Evolutionary conservation across 2,797 vertebrate genomes (phyloP), one percentile per base, ranked within the genome.

Genomic region (Mormyrus proboscirostris): DNA sequence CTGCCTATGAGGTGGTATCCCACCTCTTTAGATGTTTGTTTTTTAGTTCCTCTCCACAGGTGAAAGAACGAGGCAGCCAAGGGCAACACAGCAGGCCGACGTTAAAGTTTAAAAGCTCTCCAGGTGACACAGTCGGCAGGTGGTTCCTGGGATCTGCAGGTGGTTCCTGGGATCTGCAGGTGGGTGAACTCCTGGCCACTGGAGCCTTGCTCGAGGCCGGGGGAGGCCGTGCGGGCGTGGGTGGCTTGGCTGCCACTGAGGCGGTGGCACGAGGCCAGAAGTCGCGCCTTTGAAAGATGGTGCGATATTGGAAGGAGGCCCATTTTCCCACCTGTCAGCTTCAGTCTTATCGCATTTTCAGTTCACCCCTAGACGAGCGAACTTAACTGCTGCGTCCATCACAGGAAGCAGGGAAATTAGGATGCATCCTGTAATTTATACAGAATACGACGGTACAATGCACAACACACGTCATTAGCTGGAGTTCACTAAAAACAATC

Each of bases 41-140:
- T 85, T 85, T 85, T 22, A 44, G 44, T 90, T 88, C 90, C 91
- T 90, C 90, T 92, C 93, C 33, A 62, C 92, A 93, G 92, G 90
- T 59, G 89, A 91, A 86, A 92, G 90, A 38, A 86, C n/a, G 79
- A 82, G 0, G 62, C 92, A 94, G 88, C 89, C 90, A 88, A 94
- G 92, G 92, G 89, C 91, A 91, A 16, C 90, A 89, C 3, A 89
- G 90, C 92, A 93, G 93, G 93, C 91, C 90, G 88, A 93, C 90
- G 90, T 92, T 92, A 94, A 92, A 93, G 91, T 92, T 94, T 94
- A 96, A 94, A 93, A 96, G 93, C 93, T 94, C 92, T 86, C 90
- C 90, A 91, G 93, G 92, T 94, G 95, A 94, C 93, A 93, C 86
- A 16, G 65, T 38, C 29, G 29, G 25, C 65, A 33, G 65, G 29